Evolutionary conservation across 64 coral and sea anemone genomes (phyloP), one percentile per base, ranked within the genome.

Genomic region (Exaiptasia diaphana): DNA sequence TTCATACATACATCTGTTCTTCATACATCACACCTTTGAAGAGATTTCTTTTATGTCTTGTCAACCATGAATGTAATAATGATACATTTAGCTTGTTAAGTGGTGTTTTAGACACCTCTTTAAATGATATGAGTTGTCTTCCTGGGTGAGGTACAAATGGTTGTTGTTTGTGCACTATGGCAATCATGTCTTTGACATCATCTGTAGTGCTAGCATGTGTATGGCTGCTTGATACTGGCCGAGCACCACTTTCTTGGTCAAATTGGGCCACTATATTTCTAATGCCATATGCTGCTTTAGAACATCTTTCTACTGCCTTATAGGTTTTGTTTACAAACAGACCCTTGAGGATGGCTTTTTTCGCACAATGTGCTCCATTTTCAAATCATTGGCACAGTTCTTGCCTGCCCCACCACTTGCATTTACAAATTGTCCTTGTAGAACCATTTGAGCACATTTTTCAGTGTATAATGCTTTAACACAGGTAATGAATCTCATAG

Each of bases 181-280:
- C 26, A 40, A 89, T 17, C 86, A 89, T 82, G 4, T 81, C 86
- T 38, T 63, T 81, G 4, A 70, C 77, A 81, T 89, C 86, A 24
- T 82, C 77, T 31, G 68, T 71, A 32, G 64, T 73, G 26, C 64
- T 70, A 79, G 77, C 78, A 90, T 82, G 39, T 37, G 76, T 81
- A 53, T 81, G 76, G 17, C 42, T 64, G 9, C 49, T 56, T 27
- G 52, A 33, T 42, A 72, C 43, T 45, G 86, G 85, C 15, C 46
- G 57, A 71, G 74, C 71, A 8, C 43, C 49, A 37, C 45, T 72
- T 34, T 81, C 53, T 20, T 6, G 32, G 54, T 89, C 77, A 89
- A 61, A 89, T 28, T 58, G 60, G 25, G 17, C 41, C 61, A 6
- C 28, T 57, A 81, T 60, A 62, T 36, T 89, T 73, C 18, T 76